phyloP scores from a whole-genome alignment of 1,140 invertebrate species.

The Pectinophora gossypiella region DNA sequence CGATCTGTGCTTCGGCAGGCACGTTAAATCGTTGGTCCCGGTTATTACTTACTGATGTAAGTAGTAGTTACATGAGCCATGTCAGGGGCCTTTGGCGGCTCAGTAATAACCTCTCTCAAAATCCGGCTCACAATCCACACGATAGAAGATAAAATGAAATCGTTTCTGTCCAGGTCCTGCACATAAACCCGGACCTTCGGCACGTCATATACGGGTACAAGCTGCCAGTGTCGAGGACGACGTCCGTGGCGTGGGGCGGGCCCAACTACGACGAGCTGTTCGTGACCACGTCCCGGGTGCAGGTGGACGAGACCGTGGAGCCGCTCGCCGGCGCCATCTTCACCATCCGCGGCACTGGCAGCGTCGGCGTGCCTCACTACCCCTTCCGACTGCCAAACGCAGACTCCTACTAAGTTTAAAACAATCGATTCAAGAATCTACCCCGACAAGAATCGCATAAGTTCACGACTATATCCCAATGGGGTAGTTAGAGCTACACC shows the following conservation, averaged over 20 bases:
- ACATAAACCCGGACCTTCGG: conserved; percentile 42
- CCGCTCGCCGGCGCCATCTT: conserved; percentile 46
- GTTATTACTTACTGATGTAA: too few species aligned
- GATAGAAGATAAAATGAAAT: too few species aligned
- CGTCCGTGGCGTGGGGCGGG: conserved; percentile 54
- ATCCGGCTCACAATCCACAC: too few species aligned
- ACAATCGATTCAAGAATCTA: too few species aligned
- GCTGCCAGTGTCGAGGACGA: conserved; percentile 39
- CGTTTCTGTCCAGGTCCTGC: conserved; percentile 33
- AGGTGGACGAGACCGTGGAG: conserved; percentile 10
- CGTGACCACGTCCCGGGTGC: conserved; percentile 42
- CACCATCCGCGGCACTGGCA: conserved; percentile 44
- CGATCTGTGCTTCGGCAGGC: too few species aligned
- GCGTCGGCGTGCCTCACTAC: conserved; percentile 27
- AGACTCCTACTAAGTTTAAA: neutral
- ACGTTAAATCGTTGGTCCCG: too few species aligned
- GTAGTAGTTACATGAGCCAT: too few species aligned
- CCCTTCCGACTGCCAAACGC: conserved; percentile 42
- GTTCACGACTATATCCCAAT: too few species aligned
- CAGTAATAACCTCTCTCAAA: too few species aligned
- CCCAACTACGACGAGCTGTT: conserved; percentile 50
- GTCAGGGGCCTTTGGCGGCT: too few species aligned
- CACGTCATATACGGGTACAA: conserved; percentile 44
- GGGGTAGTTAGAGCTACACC: too few species aligned
- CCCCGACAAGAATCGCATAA: too few species aligned